These are phyloP conservation scores for Heliangelus exortis DNA, from an alignment of 2,797 vertebrate species.

Conservation along the genomic window DNA sequence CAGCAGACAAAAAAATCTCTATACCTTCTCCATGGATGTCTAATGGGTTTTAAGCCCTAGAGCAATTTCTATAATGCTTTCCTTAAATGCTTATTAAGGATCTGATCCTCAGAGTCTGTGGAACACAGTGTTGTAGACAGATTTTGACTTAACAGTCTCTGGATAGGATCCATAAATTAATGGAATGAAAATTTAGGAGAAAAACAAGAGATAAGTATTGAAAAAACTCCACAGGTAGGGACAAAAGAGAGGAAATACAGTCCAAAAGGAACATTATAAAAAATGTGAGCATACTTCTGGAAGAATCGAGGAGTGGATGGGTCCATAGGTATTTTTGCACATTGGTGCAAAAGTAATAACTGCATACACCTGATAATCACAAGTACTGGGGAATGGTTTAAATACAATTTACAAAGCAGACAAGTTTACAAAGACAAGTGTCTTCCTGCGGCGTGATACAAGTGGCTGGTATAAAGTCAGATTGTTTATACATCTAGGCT, in stretches of 20 bases:
- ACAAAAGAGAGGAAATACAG: background rate
- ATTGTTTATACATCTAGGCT: background rate
- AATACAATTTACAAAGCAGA: background rate
- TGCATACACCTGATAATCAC: background rate
- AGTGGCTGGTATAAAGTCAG: background rate
- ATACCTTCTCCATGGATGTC: background rate
- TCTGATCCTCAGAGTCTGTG: background rate
- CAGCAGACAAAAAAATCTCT: background rate
- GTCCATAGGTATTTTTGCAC: background rate
- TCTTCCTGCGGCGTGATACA: background rate
- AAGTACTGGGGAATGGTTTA: background rate
- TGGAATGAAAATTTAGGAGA: background rate
- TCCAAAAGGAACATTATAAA: background rate
- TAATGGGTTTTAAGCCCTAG: background rate
- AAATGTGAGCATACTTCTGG: fast-evolving
- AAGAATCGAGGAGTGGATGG: background rate
- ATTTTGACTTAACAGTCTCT: background rate
- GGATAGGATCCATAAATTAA: background rate
- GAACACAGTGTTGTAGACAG: background rate
- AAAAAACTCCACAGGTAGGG: background rate
- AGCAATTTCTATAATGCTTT: background rate
- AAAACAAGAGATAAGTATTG: background rate
- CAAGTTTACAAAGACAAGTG: background rate
- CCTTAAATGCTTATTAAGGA: background rate
- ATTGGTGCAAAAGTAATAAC: background rate